A percentile compares a stretch with the other conserved stretches of the same genome.
Evolutionary conservation across 2,113 vertebrate species (phyloP).

Genomic region (Pandion haliaetus): DNA sequence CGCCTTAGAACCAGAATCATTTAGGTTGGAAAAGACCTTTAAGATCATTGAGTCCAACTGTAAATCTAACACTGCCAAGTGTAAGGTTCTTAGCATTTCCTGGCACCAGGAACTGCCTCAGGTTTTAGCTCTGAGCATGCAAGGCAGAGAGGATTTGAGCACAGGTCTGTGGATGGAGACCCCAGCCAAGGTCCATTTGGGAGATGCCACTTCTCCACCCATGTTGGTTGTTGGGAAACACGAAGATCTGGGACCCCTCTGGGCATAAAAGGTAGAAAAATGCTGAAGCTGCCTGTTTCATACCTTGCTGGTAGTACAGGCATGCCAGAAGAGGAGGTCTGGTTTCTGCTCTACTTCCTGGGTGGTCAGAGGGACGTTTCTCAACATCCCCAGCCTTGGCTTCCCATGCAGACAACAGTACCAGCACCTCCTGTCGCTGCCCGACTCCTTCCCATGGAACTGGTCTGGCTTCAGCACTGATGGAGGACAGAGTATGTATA

Average conservation of each 20-base stretch:
- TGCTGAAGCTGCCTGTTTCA: too few species aligned
- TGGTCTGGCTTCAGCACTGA: too few species aligned
- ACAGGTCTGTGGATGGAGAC: neutral
- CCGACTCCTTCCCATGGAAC: neutral
- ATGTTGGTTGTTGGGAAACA: neutral
- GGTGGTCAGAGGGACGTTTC: neutral
- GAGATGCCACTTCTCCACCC: neutral
- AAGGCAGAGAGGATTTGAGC: neutral
- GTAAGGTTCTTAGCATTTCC: neutral
- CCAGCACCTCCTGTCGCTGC: neutral
- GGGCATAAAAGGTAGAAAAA: neutral
- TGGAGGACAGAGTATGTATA: neutral
- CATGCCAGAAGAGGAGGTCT: neutral
- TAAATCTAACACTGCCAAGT: neutral
- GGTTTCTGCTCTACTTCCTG: neutral
- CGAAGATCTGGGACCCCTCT: neutral
- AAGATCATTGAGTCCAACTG: neutral
- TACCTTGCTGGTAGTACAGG: neutral
- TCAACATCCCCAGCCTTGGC: too few species aligned
- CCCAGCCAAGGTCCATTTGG: neutral
- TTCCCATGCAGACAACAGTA: rapidly evolving
- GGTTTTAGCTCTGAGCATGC: neutral
- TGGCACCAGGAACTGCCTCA: neutral
- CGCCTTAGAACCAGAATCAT: neutral
- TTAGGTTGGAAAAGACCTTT: neutral